These are phyloP conservation scores for Hemiscyllium ocellatum DNA, from an alignment of 2,113 vertebrate genomes.

Conservation along the genomic window DNA sequence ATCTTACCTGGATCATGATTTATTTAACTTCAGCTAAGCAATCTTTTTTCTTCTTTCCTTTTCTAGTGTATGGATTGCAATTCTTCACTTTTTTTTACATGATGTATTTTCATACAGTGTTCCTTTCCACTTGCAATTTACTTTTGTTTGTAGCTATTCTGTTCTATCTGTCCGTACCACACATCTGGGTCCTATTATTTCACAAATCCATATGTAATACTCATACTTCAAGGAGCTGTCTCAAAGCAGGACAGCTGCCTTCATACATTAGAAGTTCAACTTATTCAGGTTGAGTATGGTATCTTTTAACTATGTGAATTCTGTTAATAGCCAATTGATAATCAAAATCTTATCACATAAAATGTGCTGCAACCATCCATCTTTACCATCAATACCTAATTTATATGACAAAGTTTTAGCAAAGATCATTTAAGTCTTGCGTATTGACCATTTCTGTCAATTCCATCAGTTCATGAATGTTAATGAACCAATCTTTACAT, in stretches of 20 bases:
- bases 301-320: no score
- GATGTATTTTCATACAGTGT: neutral
- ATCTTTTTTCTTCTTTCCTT: neutral
- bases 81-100: neutral
- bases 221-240: neutral
- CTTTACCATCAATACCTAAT: neutral
- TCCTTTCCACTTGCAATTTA: neutral
- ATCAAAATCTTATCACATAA: no score
- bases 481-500: neutral
- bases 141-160: neutral
- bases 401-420: neutral
- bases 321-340: no score
- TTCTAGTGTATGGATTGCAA: neutral
- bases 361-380: neutral
- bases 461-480: neutral
- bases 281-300: no score
- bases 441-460: neutral
- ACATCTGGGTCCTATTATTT: neutral
- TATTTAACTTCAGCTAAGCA: neutral
- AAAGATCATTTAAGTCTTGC: neutral
- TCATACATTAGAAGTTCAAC: neutral
- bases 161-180: neutral
- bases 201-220: neutral
- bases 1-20: neutral
- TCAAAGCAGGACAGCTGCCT: neutral